Base-by-base conservation (phyloP, 2,113 vertebrate genomes). In the Pachycephala philippinensis region DNA sequence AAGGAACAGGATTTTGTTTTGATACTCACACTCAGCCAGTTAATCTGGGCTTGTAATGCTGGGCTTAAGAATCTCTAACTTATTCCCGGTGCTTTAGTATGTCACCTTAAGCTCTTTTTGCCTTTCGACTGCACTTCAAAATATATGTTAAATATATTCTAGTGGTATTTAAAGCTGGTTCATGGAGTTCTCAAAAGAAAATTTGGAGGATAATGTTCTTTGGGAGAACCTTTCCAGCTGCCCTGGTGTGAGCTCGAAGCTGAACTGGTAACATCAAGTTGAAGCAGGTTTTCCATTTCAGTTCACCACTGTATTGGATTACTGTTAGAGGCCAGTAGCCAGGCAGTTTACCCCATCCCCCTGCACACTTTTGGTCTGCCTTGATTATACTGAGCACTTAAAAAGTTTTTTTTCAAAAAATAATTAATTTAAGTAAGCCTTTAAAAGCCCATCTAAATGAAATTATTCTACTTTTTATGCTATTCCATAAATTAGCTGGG, bases 281-380 rank as follows among this genome's bases (percentile, higher is more conserved):
- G 78, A 47, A 60, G 84, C 15, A 23, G 70, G 82, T 84, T 37
- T 96, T 94, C 54, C 50, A 19, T 96, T 96, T 95, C 93, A 90
- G 70, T 33, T 59, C 24, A 3, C 13, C 28, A 4, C 28, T 61
- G 52, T 33, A 65, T 93, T 96, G 87, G 63, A 6, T 94, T 96
- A 65, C 94, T 90, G 53, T 21, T 33, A 14, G 45, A 47, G 72
- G 50, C 37, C 66, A 49, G 64, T 7, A 45, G 57, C n/a, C 37
- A 24, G 68, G 57, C n/a, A 37, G 13, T 56, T 74, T 30, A 7
- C 14, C 42, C 33, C 16, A 11, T 26, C 10, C 11, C 69, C 11
- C 26, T 7, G 4, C 22, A 17, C 16, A 6, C 40, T 77, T 80
- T 23, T 69, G 63, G 13, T 45, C 83, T 82, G 37, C 24, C 49